Evolutionary conservation across 2,888 invertebrate genomes (phyloP).

Genomic region (Poecilus cupreus): DNA sequence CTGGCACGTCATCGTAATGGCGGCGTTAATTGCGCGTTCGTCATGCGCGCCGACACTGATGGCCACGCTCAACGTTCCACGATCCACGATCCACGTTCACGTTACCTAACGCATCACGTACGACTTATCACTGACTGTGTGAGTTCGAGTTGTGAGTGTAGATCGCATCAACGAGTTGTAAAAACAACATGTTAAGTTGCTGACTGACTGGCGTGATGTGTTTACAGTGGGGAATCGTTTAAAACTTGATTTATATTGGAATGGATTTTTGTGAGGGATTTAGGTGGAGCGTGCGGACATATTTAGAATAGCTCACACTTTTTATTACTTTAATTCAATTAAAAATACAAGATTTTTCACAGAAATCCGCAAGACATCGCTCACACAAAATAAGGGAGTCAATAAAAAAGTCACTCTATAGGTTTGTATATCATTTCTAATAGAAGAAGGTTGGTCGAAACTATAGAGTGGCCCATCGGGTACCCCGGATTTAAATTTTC

Average conservation of each 20-base stretch:
- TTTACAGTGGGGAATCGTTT: constrained; percentile 47
- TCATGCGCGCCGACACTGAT: constrained; percentile 8
- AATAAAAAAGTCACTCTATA: too few relatives aligned
- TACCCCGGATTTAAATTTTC: too few relatives aligned
- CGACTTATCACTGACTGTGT: constrained; percentile 11
- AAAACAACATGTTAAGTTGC: constrained; percentile 41
- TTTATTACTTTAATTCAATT: not conserved
- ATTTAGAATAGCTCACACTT: not conserved
- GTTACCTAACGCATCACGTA: not conserved
- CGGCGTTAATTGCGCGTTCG: constrained; percentile 24
- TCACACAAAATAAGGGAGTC: too few relatives aligned
- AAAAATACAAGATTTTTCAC: not conserved
- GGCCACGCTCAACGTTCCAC: too few relatives aligned
- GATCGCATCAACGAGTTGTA: constrained; percentile 28
- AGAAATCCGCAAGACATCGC: too few relatives aligned
- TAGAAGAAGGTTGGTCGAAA: too few relatives aligned
- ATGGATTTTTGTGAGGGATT: not conserved
- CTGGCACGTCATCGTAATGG: constrained; percentile 39
- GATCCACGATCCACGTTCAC: not conserved
- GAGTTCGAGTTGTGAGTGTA: not conserved
- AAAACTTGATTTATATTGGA: constrained; percentile 28
- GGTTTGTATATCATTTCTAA: too few relatives aligned
- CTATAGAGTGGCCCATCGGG: too few relatives aligned
- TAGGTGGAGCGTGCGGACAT: not conserved
- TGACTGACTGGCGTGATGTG: constrained; percentile 40